Base-by-base conservation (phyloP, 1,140 invertebrate genomes). In the Helicoverpa armigera region DNA sequence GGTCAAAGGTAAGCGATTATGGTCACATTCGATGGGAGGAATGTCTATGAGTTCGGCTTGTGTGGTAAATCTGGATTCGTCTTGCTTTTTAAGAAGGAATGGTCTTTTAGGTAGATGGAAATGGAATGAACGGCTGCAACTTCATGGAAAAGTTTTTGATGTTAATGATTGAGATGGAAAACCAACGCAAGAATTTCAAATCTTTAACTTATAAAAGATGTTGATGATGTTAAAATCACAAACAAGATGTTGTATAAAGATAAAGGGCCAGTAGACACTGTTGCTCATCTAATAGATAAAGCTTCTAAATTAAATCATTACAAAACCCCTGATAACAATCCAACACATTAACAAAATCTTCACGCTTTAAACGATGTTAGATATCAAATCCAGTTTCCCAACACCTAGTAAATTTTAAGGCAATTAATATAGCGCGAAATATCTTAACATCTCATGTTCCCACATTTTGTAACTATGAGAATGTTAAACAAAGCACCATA, bases 401-500 rank as follows among this genome's bases (percentile, higher is more conserved):
- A 63, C 56, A 76, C 43, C 48, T 50, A 63, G 56, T 76, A 76
- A 76, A 76, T 76, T 76, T 63, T 63, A 65, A 51, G 48, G 48
- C 53, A 77, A 77, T 65, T 77, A 77, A 65, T 65, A 77, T 63
- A 76, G 74, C 31, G 43, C 43, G 14, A 53, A 60, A 76, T 77
- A 77, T 77, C 75, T 65, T 13, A 29, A 9, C 9, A 67, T 77
- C 75, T 77, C 14, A 16, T 31, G 61, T 77, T 77, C 75, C 75
- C 75, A 77, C 75, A 77, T 77, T 77, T 67, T 77, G 75, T 63
- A 77, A 77, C 67, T 70, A 70, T 77, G 75, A 65, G 75, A 77
- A 77, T 63, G 16, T 10, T 10, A 23, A 77, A 77, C 75, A 77
- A 77, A 77, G 75, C 50, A 16, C 43, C 23, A 67, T 77, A 63